Conservation (phyloP, 1,140 invertebrate species). For the Zaprionus capensis region DNA sequence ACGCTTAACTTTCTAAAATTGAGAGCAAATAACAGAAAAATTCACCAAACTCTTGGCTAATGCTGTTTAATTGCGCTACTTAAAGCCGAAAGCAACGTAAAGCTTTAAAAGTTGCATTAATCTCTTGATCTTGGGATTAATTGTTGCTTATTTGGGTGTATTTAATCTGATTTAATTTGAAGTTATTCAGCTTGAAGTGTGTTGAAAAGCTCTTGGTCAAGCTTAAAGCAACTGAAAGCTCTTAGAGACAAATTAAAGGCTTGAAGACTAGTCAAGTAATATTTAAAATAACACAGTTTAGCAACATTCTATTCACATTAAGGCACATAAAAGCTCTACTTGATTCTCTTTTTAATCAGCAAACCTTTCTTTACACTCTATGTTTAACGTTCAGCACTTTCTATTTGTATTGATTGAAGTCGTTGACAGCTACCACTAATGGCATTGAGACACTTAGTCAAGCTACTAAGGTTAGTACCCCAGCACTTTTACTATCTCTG, state of each 20-base stretch:
- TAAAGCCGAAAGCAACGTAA: neutral
- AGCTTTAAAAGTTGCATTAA: neutral
- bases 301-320: too few relatives aligned
- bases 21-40: neutral
- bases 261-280: neutral
- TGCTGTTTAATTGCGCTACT: neutral
- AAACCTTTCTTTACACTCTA: neutral
- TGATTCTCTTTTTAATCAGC: neutral
- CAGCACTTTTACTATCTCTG: neutral
- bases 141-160: neutral
- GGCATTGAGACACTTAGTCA: slow-evolving; percentile 14
- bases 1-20: slow-evolving; percentile 6
- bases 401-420: neutral
- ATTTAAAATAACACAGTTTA: too few relatives aligned
- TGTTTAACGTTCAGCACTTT: neutral
- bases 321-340: neutral
- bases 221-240: neutral
- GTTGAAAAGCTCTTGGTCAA: neutral
- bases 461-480: neutral
- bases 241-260: neutral
- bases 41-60: neutral
- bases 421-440: neutral
- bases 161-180: neutral
- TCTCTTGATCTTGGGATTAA: neutral
- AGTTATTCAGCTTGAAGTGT: neutral